phyloP scores from a whole-genome alignment of 2,113 vertebrate genomes.

The Cyanoderma ruficeps region DNA sequence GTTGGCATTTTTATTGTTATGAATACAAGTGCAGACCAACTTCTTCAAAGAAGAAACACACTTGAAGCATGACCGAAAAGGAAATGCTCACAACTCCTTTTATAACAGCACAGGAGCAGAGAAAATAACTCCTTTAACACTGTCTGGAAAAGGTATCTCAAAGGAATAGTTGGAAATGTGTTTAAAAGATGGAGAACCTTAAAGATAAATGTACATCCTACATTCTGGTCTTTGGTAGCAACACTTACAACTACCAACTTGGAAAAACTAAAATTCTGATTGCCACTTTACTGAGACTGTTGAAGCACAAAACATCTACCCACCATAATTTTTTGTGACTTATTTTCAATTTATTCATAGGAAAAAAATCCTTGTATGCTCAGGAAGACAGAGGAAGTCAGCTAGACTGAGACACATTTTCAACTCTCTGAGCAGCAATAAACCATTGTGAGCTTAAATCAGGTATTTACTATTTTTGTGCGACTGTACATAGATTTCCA shows the following conservation, averaged over 20 bases:
- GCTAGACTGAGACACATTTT: neutral
- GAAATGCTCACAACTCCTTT: slow-evolving; percentile 25
- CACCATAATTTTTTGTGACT: neutral
- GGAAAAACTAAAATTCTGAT: slow-evolving; percentile 9
- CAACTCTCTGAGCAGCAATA: slow-evolving; percentile 1
- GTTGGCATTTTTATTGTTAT: slow-evolving; percentile 50
- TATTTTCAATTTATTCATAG: slow-evolving; percentile 13
- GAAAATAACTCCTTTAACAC: neutral
- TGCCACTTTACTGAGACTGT: neutral
- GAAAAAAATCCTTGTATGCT: neutral
- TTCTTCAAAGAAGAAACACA: slow-evolving; percentile 25
- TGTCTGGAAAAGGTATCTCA: slow-evolving; percentile 41
- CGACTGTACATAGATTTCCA: neutral
- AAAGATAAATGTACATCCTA: neutral
- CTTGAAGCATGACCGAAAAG: slow-evolving; percentile 15
- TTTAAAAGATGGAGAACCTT: slow-evolving; percentile 18
- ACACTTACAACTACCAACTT: neutral
- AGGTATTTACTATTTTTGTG: neutral
- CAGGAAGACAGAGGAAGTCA: slow-evolving; percentile 14
- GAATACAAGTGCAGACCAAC: slow-evolving; percentile 43
- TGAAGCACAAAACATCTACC: neutral
- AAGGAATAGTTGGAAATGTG: neutral
- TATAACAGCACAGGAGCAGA: slow-evolving; percentile 14
- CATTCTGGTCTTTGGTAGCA: neutral
- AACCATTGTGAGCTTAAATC: neutral